Evolutionary conservation across 1,140 invertebrate species (phyloP), one percentile per base, ranked within the genome.

Genomic region (Vollenhovia emeryi): DNA sequence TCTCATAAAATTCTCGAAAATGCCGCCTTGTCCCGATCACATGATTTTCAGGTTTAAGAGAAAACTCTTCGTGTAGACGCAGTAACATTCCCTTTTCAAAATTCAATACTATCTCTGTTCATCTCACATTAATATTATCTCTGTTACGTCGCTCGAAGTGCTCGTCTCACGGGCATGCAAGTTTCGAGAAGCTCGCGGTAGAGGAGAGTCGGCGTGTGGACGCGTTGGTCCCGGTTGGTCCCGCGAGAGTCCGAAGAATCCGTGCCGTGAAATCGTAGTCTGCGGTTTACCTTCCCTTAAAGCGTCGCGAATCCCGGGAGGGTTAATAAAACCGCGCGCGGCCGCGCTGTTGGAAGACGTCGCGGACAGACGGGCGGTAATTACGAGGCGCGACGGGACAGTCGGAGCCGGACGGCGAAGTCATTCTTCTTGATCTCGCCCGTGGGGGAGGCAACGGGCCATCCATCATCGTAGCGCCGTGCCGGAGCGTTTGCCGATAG

Each of bases 381-480:
- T 88, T 85, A 88, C 76, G 43, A n/a, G 48, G 8, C 36, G 62
- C 71, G 75, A 89, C 85, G 84, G 82, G 78, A 79, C 73, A 78
- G 62, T 86, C 62, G n/a, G 57, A 60, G 50, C n/a, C 45, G 59
- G 48, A 43, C 59, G 78, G n/a, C 78, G 57, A 79, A 78, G 73
- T 62, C 7, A 79, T 86, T 86, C 74, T 74, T 84, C 68, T 57
- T 52, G 74, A 66, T 60, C 45, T 60, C 57, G 55, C 55, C 62
- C 84, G 27, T 59, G 24, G 45, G 64, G 45, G n/a, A 71, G 84
- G 74, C 55, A 71, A 27, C 55, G 36, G 59, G 50, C 48, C 73
- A 89, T 89, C 85, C 64, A 89, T 89, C 88, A 89, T 89, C 36
- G 73, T 86, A 86, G 24, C 87, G 60, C 74, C 48, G 30, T 36